These are phyloP conservation scores for Drosophila willistoni DNA, from an alignment of 1,140 invertebrate species.

Conservation along the genomic window DNA sequence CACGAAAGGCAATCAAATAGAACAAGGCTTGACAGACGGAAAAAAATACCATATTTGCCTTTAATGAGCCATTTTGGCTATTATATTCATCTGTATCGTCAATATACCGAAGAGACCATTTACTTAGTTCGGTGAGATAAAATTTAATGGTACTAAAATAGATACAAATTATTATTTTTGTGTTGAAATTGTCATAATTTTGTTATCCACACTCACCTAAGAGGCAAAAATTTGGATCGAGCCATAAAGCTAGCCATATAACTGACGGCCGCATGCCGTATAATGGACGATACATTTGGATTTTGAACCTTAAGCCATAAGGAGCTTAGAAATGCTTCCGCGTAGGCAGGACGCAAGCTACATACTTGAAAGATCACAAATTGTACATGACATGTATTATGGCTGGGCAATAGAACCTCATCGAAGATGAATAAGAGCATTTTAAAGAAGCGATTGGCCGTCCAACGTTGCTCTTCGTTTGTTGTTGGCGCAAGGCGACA, in stretches of 20 bases:
- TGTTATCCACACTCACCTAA: conserved; percentile 84
- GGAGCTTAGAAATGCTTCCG: conserved; percentile 88
- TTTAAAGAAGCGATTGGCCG: conserved; percentile 71
- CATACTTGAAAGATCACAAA: conserved; percentile 91
- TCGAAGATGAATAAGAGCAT: conserved; percentile 87
- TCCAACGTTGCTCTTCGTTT: conserved; percentile 37
- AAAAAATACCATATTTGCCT: conserved; percentile 93
- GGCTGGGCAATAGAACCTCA: conserved; percentile 88
- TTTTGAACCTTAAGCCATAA: conserved; percentile 90
- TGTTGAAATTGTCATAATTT: too few relatives aligned
- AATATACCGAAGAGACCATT: conserved; percentile 91
- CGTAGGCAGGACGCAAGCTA: conserved; percentile 87
- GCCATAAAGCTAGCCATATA: conserved; percentile 91
- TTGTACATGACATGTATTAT: conserved; percentile 90
- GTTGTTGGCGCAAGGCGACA: conserved; percentile 41
- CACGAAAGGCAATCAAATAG: conserved; percentile 94
- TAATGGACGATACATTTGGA: conserved; percentile 86
- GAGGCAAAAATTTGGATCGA: conserved; percentile 87
- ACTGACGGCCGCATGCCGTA: conserved; percentile 88
- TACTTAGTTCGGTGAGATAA: conserved; percentile 86
- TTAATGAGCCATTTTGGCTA: conserved; percentile 84
- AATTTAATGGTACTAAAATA: conserved; percentile 84
- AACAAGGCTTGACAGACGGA: conserved; percentile 95
- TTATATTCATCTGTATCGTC: conserved; percentile 84
- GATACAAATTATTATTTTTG: background rate